Evolutionary conservation across 92 coral and sea anemone genomes (phyloP), one percentile per base, ranked within the genome.

Genomic region (Meandrina meandrites): DNA sequence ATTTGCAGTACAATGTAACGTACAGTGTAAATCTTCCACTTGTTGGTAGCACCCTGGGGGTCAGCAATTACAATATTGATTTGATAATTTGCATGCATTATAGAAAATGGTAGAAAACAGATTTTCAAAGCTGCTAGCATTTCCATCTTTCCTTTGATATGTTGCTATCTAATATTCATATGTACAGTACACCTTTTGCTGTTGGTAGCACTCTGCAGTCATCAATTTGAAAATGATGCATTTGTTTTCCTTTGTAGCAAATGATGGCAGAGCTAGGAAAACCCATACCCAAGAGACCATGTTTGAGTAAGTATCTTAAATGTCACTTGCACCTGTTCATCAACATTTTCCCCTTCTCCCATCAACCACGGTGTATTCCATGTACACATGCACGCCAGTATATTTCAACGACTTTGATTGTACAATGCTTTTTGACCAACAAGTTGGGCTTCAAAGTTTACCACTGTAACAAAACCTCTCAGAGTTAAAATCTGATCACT

Each of bases 221-320:
- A 37, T 4, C 51, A 5, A 10, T 81, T 81, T 36, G 45, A 8
- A 66, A 48, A 27, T 45, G 13, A 13, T 37, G 3, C 15, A 24
- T 27, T 47, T 69, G 31, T 28, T 66, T 87, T 70, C 71, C 10
- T 67, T 84, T 89, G 27, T 81, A 78, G 68, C 90, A 97, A 98
- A 96, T 97, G 95, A 97, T 97, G 98, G 93, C 91, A 42, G 96
- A 94, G 22, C 91, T 97, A 34, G 97, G 96, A 56, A 97, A 97
- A 85, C 98, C 98, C 19, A 81, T 94, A 13, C 98, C 99, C 15
- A 97, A 97, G 90, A 84, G 98, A 85, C 98, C 99, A 17, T 93
- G 94, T 79, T 86, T 97, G 74, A 88, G 99, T 94, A 81, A 81
- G 95, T 84, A 54, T 24, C 12, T 13, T 42, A 4, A 34, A 14